phyloP scores from a whole-genome alignment of 2,113 vertebrate genomes.

The Oncorhynchus nerka region DNA sequence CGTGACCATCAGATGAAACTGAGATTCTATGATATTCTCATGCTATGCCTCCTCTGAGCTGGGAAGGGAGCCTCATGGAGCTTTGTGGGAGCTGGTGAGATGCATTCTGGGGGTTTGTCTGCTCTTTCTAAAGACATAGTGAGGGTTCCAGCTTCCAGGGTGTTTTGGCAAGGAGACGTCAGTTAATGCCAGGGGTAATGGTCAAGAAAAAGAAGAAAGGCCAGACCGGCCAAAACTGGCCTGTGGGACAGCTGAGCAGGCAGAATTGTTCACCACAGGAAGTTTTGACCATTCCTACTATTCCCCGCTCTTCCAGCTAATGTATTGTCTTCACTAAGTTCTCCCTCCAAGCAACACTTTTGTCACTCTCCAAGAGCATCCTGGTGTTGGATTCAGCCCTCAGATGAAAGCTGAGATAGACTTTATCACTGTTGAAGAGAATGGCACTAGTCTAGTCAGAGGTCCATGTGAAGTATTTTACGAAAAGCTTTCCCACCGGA shows the following conservation, averaged over 20 bases:
- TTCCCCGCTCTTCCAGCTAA: neutral
- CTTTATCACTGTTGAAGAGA: neutral
- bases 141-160: neutral
- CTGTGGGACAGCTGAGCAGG: neutral
- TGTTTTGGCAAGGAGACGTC: conserved; percentile 29
- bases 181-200: conserved; percentile 19
- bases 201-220: neutral
- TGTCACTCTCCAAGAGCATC: conserved; percentile 1
- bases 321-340: neutral
- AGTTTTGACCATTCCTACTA: neutral
- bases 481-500: too few species aligned
- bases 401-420: neutral
- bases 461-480: too few species aligned
- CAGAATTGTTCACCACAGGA: neutral
- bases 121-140: conserved; percentile 15
- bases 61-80: conserved; percentile 11
- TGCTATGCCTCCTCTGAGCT: neutral
- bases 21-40: neutral
- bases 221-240: neutral
- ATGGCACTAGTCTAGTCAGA: too few species aligned
- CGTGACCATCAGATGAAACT: neutral
- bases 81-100: conserved; percentile 6
- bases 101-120: neutral
- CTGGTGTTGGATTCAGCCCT: neutral
- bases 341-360: neutral